Conservation (phyloP, 2,797 vertebrate species). For the Dipus sagitta region DNA sequence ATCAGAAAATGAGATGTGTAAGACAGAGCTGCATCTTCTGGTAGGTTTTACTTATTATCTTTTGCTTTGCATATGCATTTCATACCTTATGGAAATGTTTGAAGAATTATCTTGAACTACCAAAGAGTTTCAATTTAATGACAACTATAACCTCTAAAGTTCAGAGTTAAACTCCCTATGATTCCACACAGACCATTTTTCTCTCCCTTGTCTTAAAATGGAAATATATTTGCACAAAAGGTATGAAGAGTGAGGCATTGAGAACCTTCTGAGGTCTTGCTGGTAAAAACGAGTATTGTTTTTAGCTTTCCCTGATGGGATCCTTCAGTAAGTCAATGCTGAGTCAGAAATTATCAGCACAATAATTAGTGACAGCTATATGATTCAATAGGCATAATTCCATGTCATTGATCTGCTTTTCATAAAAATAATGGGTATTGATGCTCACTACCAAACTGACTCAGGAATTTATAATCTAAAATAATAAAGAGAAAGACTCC, state of each 20-base stretch:
- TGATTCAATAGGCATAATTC: slow-evolving; percentile 53
- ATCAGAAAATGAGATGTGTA: not conserved
- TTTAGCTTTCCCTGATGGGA: slow-evolving; percentile 16
- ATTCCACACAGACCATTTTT: not conserved
- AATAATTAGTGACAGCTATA: slow-evolving; percentile 63
- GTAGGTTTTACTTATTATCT: not conserved
- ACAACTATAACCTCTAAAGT: not conserved
- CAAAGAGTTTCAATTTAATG: not conserved
- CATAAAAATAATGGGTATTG: slow-evolving; percentile 37
- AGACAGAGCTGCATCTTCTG: too few species aligned
- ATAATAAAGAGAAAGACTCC: slow-evolving; percentile 34
- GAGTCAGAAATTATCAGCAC: slow-evolving; percentile 55
- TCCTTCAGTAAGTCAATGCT: not conserved
- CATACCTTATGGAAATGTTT: not conserved
- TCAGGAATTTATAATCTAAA: slow-evolving; percentile 53
- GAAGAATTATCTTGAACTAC: not conserved
- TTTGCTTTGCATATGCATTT: not conserved
- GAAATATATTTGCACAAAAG: not conserved
- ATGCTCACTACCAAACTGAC: slow-evolving; percentile 61
- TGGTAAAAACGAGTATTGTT: slow-evolving; percentile 15
- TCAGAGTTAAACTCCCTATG: not conserved
- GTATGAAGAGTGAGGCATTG: not conserved
- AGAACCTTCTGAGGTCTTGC: slow-evolving; percentile 27
- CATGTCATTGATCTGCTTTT: slow-evolving; percentile 49
- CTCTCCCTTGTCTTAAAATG: not conserved